These are phyloP conservation scores for Drosophila mayri DNA, from an alignment of 1,140 invertebrate genomes.

Conservation along the genomic window DNA sequence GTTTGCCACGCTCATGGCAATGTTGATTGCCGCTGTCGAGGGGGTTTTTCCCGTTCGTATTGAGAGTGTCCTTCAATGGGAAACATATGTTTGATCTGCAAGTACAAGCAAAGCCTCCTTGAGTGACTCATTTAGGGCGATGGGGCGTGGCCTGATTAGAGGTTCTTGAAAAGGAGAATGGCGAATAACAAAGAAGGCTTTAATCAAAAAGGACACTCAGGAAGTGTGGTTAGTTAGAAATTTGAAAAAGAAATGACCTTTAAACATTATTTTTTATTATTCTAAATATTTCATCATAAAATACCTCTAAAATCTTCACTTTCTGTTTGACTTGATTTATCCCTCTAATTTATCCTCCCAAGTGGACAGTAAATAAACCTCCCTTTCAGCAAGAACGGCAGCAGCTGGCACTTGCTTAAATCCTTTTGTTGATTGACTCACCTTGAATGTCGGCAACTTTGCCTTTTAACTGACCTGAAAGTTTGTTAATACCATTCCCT, in stretches of 20 bases:
- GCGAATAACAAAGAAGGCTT: not conserved
- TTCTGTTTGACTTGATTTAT: slow-evolving; percentile 1
- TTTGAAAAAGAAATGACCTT: too few species aligned
- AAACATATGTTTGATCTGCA: slow-evolving; percentile 33
- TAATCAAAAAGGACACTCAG: not conserved
- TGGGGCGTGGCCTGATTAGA: slow-evolving; percentile 7
- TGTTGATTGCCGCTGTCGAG: slow-evolving; percentile 48
- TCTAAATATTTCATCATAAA: not conserved
- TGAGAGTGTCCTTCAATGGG: slow-evolving; percentile 37
- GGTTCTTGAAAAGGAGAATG: not conserved
- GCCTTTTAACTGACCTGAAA: slow-evolving; percentile 39
- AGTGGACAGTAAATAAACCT: slow-evolving; percentile 29
- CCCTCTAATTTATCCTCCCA: not conserved
- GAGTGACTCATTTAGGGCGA: slow-evolving; percentile 12
- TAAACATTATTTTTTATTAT: not conserved
- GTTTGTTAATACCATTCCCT: slow-evolving; percentile 43
- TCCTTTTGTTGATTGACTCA: slow-evolving; percentile 48
- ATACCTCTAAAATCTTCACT: not conserved
- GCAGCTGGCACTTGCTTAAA: slow-evolving; percentile 16
- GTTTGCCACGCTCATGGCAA: slow-evolving; percentile 35
- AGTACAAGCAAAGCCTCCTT: slow-evolving; percentile 4
- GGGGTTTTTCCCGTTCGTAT: slow-evolving; percentile 4
- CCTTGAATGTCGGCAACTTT: slow-evolving; percentile 42
- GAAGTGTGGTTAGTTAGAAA: too few species aligned
- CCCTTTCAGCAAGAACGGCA: not conserved